These are phyloP conservation scores for Caloenas nicobarica DNA, from an alignment of 2,113 vertebrate genomes.

Conservation along the genomic window DNA sequence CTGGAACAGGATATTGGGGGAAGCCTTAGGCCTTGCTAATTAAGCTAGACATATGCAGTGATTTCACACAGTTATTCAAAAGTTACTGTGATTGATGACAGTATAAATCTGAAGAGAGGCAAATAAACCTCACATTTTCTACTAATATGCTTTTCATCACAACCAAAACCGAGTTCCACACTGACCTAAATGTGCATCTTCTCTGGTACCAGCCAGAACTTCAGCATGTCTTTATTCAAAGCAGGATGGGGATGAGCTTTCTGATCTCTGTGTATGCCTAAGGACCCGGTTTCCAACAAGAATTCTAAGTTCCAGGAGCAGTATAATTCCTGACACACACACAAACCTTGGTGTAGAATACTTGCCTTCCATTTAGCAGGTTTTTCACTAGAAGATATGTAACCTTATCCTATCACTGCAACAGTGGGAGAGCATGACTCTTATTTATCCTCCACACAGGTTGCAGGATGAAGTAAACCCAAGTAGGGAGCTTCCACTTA, in stretches of 20 bases:
- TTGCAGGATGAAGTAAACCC: not conserved
- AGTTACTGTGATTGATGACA: not conserved
- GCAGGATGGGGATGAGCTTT: not conserved
- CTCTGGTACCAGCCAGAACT: not conserved
- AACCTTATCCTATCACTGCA: not conserved
- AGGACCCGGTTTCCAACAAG: not conserved
- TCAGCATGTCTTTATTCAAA: not conserved
- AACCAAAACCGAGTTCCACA: not conserved
- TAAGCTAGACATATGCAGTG: no score
- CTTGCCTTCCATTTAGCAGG: not conserved
- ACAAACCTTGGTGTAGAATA: not conserved
- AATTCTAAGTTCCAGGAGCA: not conserved
- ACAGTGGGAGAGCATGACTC: not conserved
- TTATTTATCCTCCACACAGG: not conserved
- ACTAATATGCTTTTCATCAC: not conserved
- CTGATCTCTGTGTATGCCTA: not conserved
- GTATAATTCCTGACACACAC: not conserved
- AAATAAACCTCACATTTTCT: not conserved
- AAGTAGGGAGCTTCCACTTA: rapidly evolving
- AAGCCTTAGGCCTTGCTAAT: no score
- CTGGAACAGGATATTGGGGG: no score
- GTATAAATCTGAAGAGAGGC: not conserved
- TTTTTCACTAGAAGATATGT: not conserved
- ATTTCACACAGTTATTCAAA: not conserved
- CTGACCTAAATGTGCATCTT: not conserved